Conservation (phyloP, 2,888 invertebrate species). For the Euplagia quadripunctaria region DNA sequence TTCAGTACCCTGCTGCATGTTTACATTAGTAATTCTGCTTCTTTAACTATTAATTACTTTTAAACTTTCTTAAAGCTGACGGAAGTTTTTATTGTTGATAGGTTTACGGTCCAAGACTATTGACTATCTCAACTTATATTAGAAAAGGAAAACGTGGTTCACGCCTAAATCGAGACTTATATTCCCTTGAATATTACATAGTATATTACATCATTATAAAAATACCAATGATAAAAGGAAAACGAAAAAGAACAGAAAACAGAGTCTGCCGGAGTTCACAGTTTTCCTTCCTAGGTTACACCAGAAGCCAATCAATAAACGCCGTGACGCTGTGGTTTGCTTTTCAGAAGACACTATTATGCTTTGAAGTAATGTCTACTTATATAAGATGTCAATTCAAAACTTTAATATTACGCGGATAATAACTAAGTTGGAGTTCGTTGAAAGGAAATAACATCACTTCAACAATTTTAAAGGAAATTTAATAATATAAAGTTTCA, state of each 20-base stretch:
- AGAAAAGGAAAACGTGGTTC: neutral
- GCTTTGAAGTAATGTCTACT: neutral
- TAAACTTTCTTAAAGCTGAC: neutral
- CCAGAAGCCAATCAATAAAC: too few species aligned
- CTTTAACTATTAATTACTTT: neutral
- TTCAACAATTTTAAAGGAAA: constrained; percentile 17
- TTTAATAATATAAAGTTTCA: constrained; percentile 15
- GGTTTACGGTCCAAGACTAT: neutral
- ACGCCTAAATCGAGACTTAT: neutral
- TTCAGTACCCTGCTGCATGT: neutral
- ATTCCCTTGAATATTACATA: neutral
- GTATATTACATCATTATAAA: neutral
- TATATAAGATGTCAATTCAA: neutral
- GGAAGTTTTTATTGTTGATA: neutral
- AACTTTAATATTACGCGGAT: constrained; percentile 12
- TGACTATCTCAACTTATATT: neutral
- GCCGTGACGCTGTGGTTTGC: too few species aligned
- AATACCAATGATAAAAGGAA: too few species aligned
- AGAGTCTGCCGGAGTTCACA: too few species aligned
- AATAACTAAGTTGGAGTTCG: constrained; percentile 16
- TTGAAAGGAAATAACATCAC: neutral
- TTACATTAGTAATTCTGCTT: neutral
- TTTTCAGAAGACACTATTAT: neutral
- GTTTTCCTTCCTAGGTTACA: too few species aligned
- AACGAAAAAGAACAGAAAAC: too few species aligned